Percentiles rank a stretch among this genome's conserved stretches.
Evolutionary conservation across 2,797 vertebrate genomes (phyloP).

Genomic region (Myotis vivesi): DNA sequence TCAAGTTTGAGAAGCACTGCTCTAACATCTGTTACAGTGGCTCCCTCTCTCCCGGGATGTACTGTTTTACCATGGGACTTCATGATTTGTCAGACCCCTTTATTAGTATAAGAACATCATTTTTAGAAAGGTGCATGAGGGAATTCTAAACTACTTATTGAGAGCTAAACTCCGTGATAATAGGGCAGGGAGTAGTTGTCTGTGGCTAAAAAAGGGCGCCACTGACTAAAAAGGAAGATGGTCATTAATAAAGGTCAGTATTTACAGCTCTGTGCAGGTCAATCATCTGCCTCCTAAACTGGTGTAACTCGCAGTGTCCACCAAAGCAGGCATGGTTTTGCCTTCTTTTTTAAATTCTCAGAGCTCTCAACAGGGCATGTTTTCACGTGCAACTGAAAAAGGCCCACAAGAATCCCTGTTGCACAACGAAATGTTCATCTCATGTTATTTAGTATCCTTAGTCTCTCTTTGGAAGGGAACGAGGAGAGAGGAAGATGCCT

Average conservation of each 20-base stretch:
- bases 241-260: background rate
- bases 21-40: background rate
- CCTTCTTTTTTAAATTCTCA: background rate
- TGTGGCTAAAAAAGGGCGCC: background rate
- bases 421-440: conserved; percentile 30
- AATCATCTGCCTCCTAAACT: conserved; percentile 41
- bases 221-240: background rate
- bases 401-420: background rate
- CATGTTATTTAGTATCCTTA: background rate
- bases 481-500: background rate
- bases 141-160: background rate
- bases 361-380: background rate
- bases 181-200: background rate
- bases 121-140: background rate
- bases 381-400: background rate
- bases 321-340: background rate
- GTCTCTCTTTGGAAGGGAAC: background rate
- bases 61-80: background rate
- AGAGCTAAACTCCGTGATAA: background rate
- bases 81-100: background rate
- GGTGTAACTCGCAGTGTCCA: conserved; percentile 23
- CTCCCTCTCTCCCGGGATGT: background rate
- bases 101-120: background rate
- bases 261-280: background rate
- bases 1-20: background rate